Evolutionary conservation across 2,113 vertebrate genomes (phyloP).

Genomic region (Siniperca knerii): DNA sequence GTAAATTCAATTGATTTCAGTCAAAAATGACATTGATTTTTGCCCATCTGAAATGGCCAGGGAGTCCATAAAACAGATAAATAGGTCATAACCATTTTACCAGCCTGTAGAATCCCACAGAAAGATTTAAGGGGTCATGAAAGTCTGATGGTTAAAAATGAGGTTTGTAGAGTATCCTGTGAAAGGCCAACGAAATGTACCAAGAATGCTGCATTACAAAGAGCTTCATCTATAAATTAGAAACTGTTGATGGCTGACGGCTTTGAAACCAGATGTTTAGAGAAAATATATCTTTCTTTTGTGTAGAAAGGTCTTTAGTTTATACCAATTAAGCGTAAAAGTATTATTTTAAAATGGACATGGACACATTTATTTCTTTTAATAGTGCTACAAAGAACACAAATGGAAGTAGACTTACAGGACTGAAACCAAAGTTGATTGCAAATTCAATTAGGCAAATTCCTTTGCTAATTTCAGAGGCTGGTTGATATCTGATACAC

Average conservation of each 20-base stretch:
- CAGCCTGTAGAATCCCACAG: slow-evolving; percentile 80
- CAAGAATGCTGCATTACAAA: slow-evolving; percentile 43
- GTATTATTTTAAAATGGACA: slow-evolving; percentile 12
- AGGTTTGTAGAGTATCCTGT: slow-evolving; percentile 35
- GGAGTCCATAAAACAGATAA: slow-evolving; percentile 87
- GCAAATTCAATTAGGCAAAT: slow-evolving; percentile 80
- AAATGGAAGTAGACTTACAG: slow-evolving; percentile 62
- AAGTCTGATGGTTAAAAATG: slow-evolving; percentile 74
- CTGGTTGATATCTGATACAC: slow-evolving; percentile 74
- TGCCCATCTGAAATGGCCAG: slow-evolving; percentile 76
- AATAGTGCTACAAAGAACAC: slow-evolving; percentile 11
- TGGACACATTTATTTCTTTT: slow-evolving; percentile 22
- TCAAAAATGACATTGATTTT: slow-evolving; percentile 83
- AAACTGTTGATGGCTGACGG: background rate
- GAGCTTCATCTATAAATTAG: slow-evolving; percentile 31
- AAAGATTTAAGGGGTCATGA: slow-evolving; percentile 83
- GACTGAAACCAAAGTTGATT: slow-evolving; percentile 76
- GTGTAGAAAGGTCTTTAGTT: background rate
- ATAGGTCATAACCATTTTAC: slow-evolving; percentile 86
- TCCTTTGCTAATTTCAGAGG: slow-evolving; percentile 66
- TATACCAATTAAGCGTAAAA: slow-evolving; percentile 7
- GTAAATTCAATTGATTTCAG: slow-evolving; percentile 79
- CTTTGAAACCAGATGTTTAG: slow-evolving; percentile 16
- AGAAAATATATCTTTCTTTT: background rate
- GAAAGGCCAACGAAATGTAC: slow-evolving; percentile 46